phyloP scores from a whole-genome alignment of 2,888 invertebrate genomes.

The Oxystoma pomonae region DNA sequence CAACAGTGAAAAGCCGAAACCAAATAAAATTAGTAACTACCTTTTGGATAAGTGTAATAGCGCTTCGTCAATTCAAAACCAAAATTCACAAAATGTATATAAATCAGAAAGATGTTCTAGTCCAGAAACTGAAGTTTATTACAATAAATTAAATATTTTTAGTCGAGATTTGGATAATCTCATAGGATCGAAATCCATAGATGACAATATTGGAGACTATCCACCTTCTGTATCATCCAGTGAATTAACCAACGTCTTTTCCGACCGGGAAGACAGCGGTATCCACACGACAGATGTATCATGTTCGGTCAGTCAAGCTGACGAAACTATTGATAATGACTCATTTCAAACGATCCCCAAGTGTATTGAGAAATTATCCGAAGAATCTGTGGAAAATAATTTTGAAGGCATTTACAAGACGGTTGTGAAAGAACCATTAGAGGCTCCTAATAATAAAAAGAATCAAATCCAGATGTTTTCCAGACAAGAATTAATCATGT shows the following conservation, averaged over 20 bases:
- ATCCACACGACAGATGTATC: slow-evolving; percentile 77
- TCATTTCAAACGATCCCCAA: slow-evolving; percentile 39
- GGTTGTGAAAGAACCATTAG: slow-evolving; percentile 13
- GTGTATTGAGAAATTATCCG: slow-evolving; percentile 38
- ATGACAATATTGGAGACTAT: slow-evolving; percentile 54
- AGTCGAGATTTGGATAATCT: slow-evolving; percentile 47
- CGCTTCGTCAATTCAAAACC: slow-evolving; percentile 25
- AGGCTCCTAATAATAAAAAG: slow-evolving; percentile 11
- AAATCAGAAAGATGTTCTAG: slow-evolving; percentile 47
- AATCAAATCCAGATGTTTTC: slow-evolving; percentile 24
- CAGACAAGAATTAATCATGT: slow-evolving; percentile 34
- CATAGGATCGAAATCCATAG: slow-evolving; percentile 34
- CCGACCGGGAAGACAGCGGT: slow-evolving; percentile 73
- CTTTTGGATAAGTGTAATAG: slow-evolving; percentile 34
- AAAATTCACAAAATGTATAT: slow-evolving; percentile 27
- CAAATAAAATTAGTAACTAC: slow-evolving; percentile 37
- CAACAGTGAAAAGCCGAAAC: slow-evolving; percentile 23
- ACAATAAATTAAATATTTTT: slow-evolving; percentile 43
- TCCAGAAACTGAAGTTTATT: slow-evolving; percentile 53
- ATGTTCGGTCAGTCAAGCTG: slow-evolving; percentile 68
- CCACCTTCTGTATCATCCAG: slow-evolving; percentile 46
- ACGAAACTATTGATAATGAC: slow-evolving; percentile 61
- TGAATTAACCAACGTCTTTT: slow-evolving; percentile 57
- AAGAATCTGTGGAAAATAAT: slow-evolving; percentile 11
- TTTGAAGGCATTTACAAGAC: slow-evolving; percentile 3